Base-by-base conservation (phyloP, 2,888 invertebrate genomes). In the Drosophila nr. medialis region DNA sequence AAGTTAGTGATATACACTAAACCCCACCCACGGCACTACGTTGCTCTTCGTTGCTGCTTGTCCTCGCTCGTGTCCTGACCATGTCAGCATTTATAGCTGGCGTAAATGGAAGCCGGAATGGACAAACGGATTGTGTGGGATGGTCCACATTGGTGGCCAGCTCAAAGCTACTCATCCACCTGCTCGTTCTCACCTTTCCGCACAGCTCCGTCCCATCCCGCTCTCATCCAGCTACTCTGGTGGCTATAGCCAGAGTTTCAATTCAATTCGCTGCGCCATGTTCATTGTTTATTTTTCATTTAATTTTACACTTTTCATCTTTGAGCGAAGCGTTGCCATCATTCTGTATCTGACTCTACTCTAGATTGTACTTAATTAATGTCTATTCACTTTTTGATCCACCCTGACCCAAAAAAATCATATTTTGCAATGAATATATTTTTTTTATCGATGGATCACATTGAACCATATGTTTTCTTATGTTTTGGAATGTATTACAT, bases 201-300 rank as follows among this genome's bases (percentile, higher is more conserved):
- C 67, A 24, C n/a, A 38, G 30, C 49, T 40, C 27, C 36, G 11
- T 18, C 24, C n/a, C 32, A 40, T 45, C 48, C 54, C 27, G 40
- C 13, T 21, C 21, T 6, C 1, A 15, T 15, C 32, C 21, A 21
- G 45, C 29, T 30, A 15, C 4, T 13, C 1, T 13, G 11, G 30
- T 45, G 36, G 32, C 36, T 54, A 55, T 32, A 55, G 68, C 79
- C 59, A 65, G 75, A 81, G 83, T 83, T 90, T 80, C 78, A 86
- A 88, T 86, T 86, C 90, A 88, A 90, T 90, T 78, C 77, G 75
- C 83, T 83, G 70, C 67, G 86, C 84, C 76, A 83, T 75, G 70
- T 88, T 86, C 90, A 86, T 90, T 90, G 90, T 86, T 86, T 86
- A 86, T 88, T 90, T 86, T 86, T 90, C 83, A 86, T 90, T 86